A percentile compares a stretch with the other conserved stretches of the same genome.
phyloP scores from a whole-genome alignment of 2,797 vertebrate species.

The Gymnoscopelus braueri region DNA sequence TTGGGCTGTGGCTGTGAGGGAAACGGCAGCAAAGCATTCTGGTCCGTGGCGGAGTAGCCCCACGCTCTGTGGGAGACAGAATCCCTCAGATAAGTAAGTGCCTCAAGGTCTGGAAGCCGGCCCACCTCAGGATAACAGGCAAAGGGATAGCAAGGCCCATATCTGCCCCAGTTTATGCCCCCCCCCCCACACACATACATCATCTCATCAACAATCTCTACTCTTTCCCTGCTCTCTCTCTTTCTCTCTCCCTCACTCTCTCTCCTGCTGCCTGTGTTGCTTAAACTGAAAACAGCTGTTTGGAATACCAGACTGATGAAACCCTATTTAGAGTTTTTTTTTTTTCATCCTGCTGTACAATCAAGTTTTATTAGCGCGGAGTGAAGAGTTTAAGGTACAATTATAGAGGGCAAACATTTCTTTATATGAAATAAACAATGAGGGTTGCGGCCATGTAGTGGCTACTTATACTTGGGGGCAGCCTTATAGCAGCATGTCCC shows the following conservation, averaged over 20 bases:
- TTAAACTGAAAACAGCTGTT: conserved; percentile 88
- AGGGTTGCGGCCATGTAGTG: conserved; percentile 53
- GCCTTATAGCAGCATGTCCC: conserved; percentile 20
- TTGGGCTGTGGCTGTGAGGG: conserved; percentile 61
- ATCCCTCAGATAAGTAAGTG: conserved; percentile 78
- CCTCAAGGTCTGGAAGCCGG: conserved; percentile 77
- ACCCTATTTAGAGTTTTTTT: conserved; percentile 74
- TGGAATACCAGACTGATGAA: conserved; percentile 89
- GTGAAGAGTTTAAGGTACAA: conserved; percentile 79
- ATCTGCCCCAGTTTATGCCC: conserved; percentile 79
- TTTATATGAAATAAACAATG: conserved; percentile 74
- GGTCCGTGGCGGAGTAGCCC: conserved; percentile 53
- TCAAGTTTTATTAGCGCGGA: conserved; percentile 84
- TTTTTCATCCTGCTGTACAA: conserved; percentile 77
- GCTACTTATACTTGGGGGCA: conserved; percentile 35
- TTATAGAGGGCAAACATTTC: conserved; percentile 78
- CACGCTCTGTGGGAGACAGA: conserved; percentile 72
- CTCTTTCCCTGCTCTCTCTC: conserved; percentile 59
- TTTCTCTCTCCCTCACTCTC: conserved; percentile 59
- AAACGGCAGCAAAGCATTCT: conserved; percentile 51
- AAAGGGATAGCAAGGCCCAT: conserved; percentile 72
- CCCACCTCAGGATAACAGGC: conserved; percentile 78
- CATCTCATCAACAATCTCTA: conserved; percentile 80
- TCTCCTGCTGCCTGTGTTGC: conserved; percentile 75
- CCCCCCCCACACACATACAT: conserved; percentile 57